Percentiles rank a stretch among this genome's conserved stretches.
Conservation (phyloP, 1,140 invertebrate genomes). For the Rhyacophila brunnea region DNA sequence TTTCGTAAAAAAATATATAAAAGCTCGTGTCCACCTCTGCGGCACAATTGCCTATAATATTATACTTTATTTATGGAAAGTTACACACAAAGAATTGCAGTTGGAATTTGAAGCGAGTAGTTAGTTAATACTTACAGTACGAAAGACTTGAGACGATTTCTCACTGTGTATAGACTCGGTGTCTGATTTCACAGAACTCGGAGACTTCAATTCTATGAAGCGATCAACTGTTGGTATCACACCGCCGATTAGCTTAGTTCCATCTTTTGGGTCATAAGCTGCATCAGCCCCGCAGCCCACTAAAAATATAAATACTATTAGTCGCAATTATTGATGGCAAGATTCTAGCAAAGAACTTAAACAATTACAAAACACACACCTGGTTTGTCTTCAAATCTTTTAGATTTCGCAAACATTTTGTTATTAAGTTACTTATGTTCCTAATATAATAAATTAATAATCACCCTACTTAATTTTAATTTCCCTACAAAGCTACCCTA, state of each 20-base stretch:
- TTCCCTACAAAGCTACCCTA: neutral
- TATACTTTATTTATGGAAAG: no score
- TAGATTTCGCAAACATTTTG: conserved; percentile 27
- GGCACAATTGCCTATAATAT: no score
- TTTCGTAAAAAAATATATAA: no score
- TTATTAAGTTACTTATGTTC: neutral
- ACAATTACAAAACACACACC: conserved; percentile 13
- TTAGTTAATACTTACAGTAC: conserved; percentile 23
- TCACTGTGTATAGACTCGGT: conserved; percentile 29
- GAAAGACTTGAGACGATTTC: conserved; percentile 22
- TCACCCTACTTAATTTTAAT: neutral
- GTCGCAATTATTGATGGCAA: neutral
- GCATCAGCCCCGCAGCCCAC: conserved; percentile 33
- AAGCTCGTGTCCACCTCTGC: no score
- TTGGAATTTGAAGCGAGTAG: no score
- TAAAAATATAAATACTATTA: conserved; percentile 7
- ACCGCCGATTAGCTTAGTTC: conserved; percentile 20
- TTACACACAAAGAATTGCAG: no score
- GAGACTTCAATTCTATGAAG: conserved; percentile 7
- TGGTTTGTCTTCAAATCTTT: conserved; percentile 24
- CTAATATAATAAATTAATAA: neutral
- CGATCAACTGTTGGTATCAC: conserved; percentile 24
- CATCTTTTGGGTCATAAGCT: conserved; percentile 19
- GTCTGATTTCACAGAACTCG: conserved; percentile 17
- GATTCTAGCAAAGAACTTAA: conserved; percentile 4